These are phyloP conservation scores for Drosophila testacea DNA, from an alignment of 2,888 invertebrate species.

Conservation along the genomic window DNA sequence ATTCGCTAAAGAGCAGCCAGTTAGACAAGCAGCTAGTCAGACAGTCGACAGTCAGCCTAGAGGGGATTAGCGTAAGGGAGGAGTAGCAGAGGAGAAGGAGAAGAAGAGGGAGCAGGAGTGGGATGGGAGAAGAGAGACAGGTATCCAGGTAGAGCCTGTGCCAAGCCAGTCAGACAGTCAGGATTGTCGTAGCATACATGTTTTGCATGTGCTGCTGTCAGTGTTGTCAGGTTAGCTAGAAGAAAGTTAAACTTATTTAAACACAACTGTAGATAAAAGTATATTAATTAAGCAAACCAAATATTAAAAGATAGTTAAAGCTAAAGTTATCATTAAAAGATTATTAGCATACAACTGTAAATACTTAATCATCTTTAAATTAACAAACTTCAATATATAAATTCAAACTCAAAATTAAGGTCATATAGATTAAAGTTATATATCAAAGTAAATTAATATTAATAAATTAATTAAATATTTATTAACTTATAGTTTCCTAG, in stretches of 20 bases:
- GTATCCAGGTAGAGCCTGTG: constrained; percentile 19
- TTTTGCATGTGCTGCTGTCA: constrained; percentile 42
- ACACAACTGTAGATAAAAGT: not conserved
- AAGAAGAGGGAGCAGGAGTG: not conserved
- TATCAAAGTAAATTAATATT: too few species aligned
- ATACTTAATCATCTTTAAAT: not conserved
- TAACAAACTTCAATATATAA: not conserved
- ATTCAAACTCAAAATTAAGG: not conserved
- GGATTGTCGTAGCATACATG: constrained; percentile 47
- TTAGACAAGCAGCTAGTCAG: constrained; percentile 52
- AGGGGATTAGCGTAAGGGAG: constrained; percentile 5
- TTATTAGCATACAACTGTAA: not conserved
- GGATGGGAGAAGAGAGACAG: constrained; percentile 1
- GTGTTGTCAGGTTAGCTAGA: constrained; percentile 33
- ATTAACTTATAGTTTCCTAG: too few species aligned
- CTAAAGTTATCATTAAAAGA: not conserved
- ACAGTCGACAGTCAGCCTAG: constrained; percentile 13
- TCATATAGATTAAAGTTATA: too few species aligned
- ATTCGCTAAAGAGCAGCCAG: constrained; percentile 52
- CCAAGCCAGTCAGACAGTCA: constrained; percentile 14
- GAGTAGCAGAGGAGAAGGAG: constrained; percentile 17
- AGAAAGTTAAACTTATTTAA: not conserved
- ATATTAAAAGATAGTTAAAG: not conserved
- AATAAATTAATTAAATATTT: too few species aligned
- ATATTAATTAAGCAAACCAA: too few species aligned